Evolutionary conservation across 2,888 invertebrate genomes (phyloP).

Genomic region (Lomographa bimaculata): DNA sequence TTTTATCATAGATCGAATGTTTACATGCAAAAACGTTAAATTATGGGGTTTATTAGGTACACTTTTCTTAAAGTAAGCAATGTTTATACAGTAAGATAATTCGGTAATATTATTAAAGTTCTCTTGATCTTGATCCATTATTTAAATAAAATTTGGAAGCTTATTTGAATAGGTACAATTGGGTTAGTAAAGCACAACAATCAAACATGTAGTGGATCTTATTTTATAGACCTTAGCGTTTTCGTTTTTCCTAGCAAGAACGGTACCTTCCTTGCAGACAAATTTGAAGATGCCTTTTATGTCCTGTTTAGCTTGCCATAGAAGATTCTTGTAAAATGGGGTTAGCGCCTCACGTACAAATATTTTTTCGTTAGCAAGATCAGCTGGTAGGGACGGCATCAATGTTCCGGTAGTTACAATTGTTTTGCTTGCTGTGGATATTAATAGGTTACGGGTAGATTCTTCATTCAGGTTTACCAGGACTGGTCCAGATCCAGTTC

Average conservation of each 20-base stretch:
- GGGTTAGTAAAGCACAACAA: background rate
- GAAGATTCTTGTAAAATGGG: constrained; percentile 1
- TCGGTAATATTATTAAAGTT: background rate
- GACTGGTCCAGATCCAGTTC: background rate
- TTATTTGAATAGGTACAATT: too few species aligned
- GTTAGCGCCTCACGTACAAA: constrained; percentile 5
- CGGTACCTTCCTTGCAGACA: constrained; percentile 3
- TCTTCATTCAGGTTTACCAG: background rate
- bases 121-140: background rate
- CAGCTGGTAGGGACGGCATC: constrained; percentile 2
- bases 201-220: constrained; percentile 1
- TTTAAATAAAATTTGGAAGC: too few species aligned
- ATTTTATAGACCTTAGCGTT: background rate
- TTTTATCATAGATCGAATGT: constrained; percentile 3
- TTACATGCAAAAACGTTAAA: constrained; percentile 7
- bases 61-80: background rate
- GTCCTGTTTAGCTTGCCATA: constrained; percentile 10
- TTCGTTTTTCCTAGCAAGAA: constrained; percentile 3
- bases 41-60: background rate
- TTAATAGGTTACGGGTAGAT: background rate
- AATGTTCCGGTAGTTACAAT: background rate
- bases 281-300: constrained; percentile 1
- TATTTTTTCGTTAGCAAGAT: constrained; percentile 3
- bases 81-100: background rate
- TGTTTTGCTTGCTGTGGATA: background rate